Evolutionary conservation across 2,888 invertebrate genomes (phyloP).

Genomic region (Aphrophora alni): DNA sequence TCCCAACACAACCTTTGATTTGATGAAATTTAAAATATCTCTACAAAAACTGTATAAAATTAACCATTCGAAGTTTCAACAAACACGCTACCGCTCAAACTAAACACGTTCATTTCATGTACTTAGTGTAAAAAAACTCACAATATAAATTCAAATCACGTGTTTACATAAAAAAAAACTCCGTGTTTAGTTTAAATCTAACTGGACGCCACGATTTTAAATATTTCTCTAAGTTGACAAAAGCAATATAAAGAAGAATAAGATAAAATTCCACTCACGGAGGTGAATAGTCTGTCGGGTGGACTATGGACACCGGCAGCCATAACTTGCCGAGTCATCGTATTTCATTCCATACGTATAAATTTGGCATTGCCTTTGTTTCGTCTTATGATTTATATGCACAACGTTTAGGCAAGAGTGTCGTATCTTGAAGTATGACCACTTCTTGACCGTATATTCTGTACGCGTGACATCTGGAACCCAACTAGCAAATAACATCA

Average conservation of each 20-base stretch:
- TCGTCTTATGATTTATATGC: constrained; percentile 3
- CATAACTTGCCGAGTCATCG: not conserved
- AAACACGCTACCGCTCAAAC: too few relatives aligned
- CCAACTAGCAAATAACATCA: not conserved
- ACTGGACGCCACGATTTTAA: constrained; percentile 2
- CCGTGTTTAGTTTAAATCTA: not conserved
- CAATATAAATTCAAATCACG: not conserved
- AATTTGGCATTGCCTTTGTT: constrained; percentile 1
- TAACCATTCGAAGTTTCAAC: too few relatives aligned
- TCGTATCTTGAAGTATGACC: not conserved
- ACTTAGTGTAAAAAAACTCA: too few relatives aligned
- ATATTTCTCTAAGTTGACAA: not conserved
- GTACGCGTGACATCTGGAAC: not conserved
- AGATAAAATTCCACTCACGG: constrained; percentile 9
- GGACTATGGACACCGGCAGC: not conserved
- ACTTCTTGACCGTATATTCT: not conserved
- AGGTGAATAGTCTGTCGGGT: too few relatives aligned
- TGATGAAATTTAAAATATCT: too few relatives aligned
- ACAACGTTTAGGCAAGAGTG: not conserved
- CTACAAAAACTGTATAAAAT: too few relatives aligned
- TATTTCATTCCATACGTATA: not conserved
- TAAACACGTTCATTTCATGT: too few relatives aligned
- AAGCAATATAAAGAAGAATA: not conserved
- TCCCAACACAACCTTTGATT: too few relatives aligned
- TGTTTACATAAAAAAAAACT: not conserved